Evolutionary conservation across 2,113 vertebrate species (phyloP), one percentile per base, ranked within the genome.

Genomic region (Corythaixoides concolor): DNA sequence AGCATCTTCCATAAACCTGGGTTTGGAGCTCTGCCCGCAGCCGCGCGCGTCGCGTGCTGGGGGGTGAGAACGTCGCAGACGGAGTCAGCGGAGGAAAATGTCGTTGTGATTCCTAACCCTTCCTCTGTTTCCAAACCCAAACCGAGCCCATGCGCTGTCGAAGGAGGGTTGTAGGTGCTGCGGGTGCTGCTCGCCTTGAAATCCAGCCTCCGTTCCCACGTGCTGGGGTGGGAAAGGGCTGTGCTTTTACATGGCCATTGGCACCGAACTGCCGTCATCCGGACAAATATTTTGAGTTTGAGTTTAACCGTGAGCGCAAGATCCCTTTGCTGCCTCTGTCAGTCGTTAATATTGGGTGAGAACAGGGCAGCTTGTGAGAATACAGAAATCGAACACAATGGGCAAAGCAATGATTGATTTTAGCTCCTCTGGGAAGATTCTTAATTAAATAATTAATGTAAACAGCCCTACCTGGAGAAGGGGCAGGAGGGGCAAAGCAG

Each of bases 31-130:
- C 33, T 26, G 12, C 37, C 52, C 2, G 1, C 23, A 45, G 9
- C 15, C 5, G 37, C 2, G 3, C 9, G 9, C 18, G 3, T n/a
- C 5, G 3, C 9, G 3, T 49, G 12, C 32, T 21, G 1, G 37
- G 0, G 14, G 37, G 0, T 17, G 4, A 19, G 37, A 37, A 18
- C 37, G 4, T 24, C 6, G 2, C 26, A 17, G 6, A 22, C 28
- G 15, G 22, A 19, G 22, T 8, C 20, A 26, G 24, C 4, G 19
- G 39, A 12, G 43, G 52, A 53, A 66, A 30, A 26, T 11, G 26
- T 9, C 4, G 1, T 14, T 60, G 39, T 35, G 63, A 26, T 56
- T 70, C 11, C 1, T 7, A 33, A 89, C 9, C 43, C 21, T 66
- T 49, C 52, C 30, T 27, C 18, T 12, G 43, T 59, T 52, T 53